Base-by-base conservation (phyloP, 2,888 invertebrate genomes). In the Plutella xylostella region DNA sequence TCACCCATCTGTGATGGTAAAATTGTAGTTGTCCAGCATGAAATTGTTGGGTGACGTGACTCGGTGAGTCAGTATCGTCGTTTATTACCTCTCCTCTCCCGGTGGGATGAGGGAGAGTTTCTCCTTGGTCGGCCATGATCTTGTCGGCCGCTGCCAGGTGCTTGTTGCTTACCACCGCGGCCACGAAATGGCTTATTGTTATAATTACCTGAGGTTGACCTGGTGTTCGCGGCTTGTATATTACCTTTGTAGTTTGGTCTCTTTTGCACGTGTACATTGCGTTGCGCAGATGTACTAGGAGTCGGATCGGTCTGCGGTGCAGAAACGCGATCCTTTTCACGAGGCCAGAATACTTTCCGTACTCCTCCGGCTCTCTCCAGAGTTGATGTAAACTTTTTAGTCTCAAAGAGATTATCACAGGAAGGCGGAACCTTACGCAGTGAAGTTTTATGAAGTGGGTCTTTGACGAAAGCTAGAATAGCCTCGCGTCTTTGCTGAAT, bases 401-500 rank as follows among this genome's bases (percentile, higher is more conserved):
- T 11, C n/a, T 40, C 19, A n/a, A 44, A 44, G 3, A 44, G 39
- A 20, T 38, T 30, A n/a, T 14, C 19, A 14, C 38, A 38, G 4
- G 44, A 44, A 12, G 44, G 44, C 2, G 38, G 45, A 30, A 45
- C 34, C 25, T 33, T 45, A 1, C 45, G 40, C 22, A 45, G n/a
- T 6, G 34, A 11, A 11, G 11, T 40, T 20, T 45, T 45, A 41
- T 40, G 40, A 14, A 28, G 14, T 9, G 17, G 17, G 17, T 28
- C 40, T 22, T 40, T 40, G 17, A 28, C 28, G 12, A 11, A 28
- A 28, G 40, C 17, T 11, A 40, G 17, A 18, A 40, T 40, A 2
- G 40, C 15, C 18, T 40, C 40, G 7, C 40, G 14, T 28, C 40
- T 12, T 22, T 40, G 40, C 28, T 53, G 44, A 25, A 55, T 50